Conservation (phyloP, 2,113 vertebrate species). For the Otocyon megalotis region DNA sequence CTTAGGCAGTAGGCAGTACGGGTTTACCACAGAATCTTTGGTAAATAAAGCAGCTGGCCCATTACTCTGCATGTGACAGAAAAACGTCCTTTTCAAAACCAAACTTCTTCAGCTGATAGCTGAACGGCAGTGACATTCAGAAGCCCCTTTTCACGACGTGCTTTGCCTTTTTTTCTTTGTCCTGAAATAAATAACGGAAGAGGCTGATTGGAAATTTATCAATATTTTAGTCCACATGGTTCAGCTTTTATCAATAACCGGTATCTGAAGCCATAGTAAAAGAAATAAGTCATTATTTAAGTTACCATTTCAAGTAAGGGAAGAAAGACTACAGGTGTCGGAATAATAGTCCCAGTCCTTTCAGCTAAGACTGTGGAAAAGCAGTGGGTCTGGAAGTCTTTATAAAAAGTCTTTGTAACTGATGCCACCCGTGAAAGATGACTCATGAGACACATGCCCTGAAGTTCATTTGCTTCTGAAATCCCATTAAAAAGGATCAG, state of each 20-base stretch:
- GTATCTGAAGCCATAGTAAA: not conserved
- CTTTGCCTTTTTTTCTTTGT: not conserved
- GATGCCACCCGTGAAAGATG: not conserved
- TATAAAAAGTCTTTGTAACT: not conserved
- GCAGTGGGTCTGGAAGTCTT: not conserved
- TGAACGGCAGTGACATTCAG: not conserved
- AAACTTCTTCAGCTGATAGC: not conserved
- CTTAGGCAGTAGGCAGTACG: not conserved
- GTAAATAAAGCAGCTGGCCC: not conserved
- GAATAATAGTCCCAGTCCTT: not conserved
- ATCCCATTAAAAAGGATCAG: not conserved
- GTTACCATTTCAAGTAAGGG: not conserved
- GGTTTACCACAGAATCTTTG: constrained; percentile 8
- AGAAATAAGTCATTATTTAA: not conserved
- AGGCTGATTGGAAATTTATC: not conserved
- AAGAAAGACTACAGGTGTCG: not conserved
- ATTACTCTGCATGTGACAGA: not conserved
- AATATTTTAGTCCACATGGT: not conserved
- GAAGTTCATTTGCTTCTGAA: not conserved
- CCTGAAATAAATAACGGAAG: not conserved
- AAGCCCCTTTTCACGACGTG: not conserved
- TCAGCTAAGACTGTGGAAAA: not conserved
- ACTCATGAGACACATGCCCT: not conserved
- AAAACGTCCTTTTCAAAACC: constrained; percentile 6
- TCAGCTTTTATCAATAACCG: not conserved